Conservation (phyloP, 2,888 invertebrate species). For the Resseliella maxima region DNA sequence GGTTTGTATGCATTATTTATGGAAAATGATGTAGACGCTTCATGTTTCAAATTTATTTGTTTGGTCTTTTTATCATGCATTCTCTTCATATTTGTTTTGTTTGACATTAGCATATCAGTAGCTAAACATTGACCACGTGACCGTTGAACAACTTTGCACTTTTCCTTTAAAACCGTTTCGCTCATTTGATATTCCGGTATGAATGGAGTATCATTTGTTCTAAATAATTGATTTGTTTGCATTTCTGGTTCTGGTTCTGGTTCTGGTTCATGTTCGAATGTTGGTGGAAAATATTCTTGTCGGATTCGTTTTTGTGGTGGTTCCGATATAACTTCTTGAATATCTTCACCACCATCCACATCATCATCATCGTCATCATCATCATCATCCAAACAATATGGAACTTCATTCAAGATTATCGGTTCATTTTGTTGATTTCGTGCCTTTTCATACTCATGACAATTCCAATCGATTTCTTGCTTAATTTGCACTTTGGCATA, state of each 20-base stretch:
- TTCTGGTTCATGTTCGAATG: not conserved
- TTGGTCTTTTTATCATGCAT: not conserved
- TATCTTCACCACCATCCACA: not conserved
- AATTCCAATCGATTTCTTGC: not conserved
- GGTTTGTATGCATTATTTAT: not conserved
- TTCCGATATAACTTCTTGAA: no score
- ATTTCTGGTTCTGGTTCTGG: not conserved
- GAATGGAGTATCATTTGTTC: not conserved
- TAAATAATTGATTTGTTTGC: no score
- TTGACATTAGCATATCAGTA: not conserved
- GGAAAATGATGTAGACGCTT: not conserved
- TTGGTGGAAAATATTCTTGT: not conserved
- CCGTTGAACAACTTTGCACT: not conserved
- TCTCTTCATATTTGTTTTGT: not conserved
- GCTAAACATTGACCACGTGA: constrained; percentile 21
- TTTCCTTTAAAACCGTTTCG: not conserved
- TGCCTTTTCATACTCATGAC: not conserved
- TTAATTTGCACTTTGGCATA: not conserved
- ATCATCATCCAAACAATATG: not conserved
- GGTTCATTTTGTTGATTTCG: not conserved
- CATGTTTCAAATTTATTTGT: not conserved
- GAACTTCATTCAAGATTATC: not conserved
- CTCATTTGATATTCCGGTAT: not conserved
- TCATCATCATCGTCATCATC: constrained; percentile 18
- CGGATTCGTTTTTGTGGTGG: not conserved